phyloP scores from a whole-genome alignment of 2,113 vertebrate genomes.

The Junco hyemalis region DNA sequence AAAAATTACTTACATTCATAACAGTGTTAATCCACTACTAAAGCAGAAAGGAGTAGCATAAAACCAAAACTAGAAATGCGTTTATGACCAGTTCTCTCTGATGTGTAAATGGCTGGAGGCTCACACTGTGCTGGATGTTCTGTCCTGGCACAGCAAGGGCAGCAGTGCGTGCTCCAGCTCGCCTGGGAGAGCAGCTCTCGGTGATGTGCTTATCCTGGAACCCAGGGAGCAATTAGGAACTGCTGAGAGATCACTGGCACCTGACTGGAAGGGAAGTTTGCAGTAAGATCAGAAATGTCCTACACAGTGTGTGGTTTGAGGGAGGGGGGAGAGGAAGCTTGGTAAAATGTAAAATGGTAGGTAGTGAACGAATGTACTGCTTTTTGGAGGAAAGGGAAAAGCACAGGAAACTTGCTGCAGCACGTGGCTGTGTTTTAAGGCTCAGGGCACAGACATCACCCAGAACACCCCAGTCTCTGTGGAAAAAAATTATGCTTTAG shows the following conservation, averaged over 20 bases:
- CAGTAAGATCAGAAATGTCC: background rate
- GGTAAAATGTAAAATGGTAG: background rate
- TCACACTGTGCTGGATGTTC: background rate
- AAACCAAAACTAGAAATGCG: background rate
- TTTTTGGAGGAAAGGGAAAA: background rate
- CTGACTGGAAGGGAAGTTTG: background rate
- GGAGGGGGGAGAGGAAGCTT: background rate
- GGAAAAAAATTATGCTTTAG: background rate
- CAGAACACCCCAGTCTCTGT: background rate
- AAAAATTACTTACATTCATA: background rate
- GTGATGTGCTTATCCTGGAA: background rate
- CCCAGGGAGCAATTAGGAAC: background rate
- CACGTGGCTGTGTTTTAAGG: background rate
- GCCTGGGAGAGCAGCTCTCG: background rate
- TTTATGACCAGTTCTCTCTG: background rate
- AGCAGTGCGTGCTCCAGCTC: background rate
- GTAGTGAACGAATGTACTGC: background rate
- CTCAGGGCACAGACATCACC: background rate
- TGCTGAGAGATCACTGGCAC: background rate
- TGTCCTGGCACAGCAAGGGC: background rate
- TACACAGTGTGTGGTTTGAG: background rate
- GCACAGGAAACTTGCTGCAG: background rate
- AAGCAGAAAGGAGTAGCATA: background rate
- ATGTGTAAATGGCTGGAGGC: background rate
- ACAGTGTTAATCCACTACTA: background rate